A percentile compares a stretch with the other conserved stretches of the same genome.
These are phyloP conservation scores for Coranthus polyacanthus DNA, from an alignment of 2,797 vertebrate genomes.

Conservation along the genomic window DNA sequence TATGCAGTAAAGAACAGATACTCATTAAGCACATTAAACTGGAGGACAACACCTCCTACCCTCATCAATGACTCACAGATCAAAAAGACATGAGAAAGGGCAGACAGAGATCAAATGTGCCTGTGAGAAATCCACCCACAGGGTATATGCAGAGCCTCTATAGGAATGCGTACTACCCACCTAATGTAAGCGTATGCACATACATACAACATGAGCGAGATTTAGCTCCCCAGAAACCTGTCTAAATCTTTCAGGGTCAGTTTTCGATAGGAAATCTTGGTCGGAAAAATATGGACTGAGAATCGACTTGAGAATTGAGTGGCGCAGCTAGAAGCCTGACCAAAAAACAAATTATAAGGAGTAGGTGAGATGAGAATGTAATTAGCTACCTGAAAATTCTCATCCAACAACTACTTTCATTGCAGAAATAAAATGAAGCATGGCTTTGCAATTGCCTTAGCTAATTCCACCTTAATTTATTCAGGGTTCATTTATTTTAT, in stretches of 20 bases:
- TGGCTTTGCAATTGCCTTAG: neutral
- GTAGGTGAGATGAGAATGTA: constrained; percentile 8
- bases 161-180: constrained; percentile 12
- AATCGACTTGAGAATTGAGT: constrained; percentile 13
- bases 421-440: neutral
- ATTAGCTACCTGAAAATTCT: constrained; percentile 2
- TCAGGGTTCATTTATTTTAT: neutral
- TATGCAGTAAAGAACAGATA: constrained; percentile 29
- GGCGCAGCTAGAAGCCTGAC: neutral
- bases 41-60: constrained; percentile 36
- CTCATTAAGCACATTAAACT: constrained; percentile 47
- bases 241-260: constrained; percentile 14
- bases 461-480: neutral
- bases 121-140: constrained; percentile 66
- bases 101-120: constrained; percentile 70
- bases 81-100: constrained; percentile 64
- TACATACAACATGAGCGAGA: constrained; percentile 8
- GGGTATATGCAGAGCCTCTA: constrained; percentile 35
- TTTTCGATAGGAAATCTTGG: constrained; percentile 24
- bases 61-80: constrained; percentile 56
- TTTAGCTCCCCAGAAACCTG: constrained; percentile 9
- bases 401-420: constrained; percentile 1
- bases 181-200: no score
- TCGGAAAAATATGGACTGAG: constrained; percentile 9
- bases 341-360: constrained; percentile 2